Conservation (phyloP, 2,113 vertebrate genomes). For the Phalacrocorax brasilianus region DNA sequence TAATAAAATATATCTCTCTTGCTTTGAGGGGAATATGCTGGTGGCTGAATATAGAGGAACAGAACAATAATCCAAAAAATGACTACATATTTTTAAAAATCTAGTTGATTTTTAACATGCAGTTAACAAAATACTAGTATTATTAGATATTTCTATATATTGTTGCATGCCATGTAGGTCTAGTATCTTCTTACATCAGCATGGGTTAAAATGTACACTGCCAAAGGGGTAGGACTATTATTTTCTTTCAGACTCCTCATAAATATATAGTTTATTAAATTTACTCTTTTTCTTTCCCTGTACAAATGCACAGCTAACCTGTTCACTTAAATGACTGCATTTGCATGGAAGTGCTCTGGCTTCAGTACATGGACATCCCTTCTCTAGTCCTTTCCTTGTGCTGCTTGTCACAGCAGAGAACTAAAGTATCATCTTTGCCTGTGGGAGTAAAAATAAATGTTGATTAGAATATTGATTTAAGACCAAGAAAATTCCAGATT, state of each 20-base stretch:
- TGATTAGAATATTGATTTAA: background rate
- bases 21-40: background rate
- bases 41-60: background rate
- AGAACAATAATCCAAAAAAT: background rate
- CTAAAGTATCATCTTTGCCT: background rate
- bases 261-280: background rate
- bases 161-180: background rate
- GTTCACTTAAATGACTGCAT: background rate
- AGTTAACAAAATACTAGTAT: background rate
- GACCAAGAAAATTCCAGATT: background rate
- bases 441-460: background rate
- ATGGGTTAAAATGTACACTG: background rate
- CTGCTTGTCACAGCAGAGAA: background rate
- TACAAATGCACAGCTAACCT: background rate
- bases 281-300: background rate
- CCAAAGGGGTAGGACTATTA: background rate
- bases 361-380: background rate
- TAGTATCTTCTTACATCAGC: background rate
- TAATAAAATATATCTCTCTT: background rate
- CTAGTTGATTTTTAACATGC: background rate
- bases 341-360: background rate
- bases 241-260: background rate
- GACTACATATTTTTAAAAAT: background rate
- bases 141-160: background rate
- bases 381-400: background rate